A percentile compares a stretch with the other conserved stretches of the same genome.
phyloP scores from a whole-genome alignment of 2,888 invertebrate genomes.

The Prosapia bicincta region DNA sequence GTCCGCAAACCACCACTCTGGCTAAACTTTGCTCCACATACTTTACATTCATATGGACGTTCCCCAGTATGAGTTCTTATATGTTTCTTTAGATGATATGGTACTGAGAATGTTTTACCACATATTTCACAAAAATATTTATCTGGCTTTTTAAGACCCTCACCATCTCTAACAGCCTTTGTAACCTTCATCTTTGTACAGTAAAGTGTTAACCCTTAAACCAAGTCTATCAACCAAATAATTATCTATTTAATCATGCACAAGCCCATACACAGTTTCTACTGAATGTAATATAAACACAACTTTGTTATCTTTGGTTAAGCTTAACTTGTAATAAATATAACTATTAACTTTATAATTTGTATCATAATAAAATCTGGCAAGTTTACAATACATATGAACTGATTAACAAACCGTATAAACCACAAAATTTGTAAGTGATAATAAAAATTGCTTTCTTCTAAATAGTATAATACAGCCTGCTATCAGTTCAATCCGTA shows the following conservation, averaged over 20 bases:
- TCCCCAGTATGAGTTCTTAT: conserved; percentile 62
- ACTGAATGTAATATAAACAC: not conserved
- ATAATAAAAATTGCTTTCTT: too few relatives aligned
- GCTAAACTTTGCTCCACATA: conserved; percentile 61
- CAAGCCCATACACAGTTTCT: not conserved
- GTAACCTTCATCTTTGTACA: not conserved
- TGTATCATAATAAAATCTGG: not conserved
- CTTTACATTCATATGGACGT: conserved; percentile 58
- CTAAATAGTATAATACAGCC: not conserved
- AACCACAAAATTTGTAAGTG: too few relatives aligned
- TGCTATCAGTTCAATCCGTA: not conserved
- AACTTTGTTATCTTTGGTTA: not conserved
- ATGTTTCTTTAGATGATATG: conserved; percentile 65
- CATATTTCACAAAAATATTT: conserved; percentile 58
- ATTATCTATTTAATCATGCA: not conserved
- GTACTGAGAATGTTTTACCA: conserved; percentile 59
- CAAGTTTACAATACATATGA: not conserved
- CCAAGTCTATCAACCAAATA: not conserved
- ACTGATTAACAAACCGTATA: not conserved
- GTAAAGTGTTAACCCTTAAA: not conserved
- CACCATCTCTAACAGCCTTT: conserved; percentile 12
- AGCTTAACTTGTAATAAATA: not conserved
- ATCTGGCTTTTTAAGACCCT: conserved; percentile 6
- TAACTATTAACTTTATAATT: not conserved
- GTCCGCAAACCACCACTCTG: conserved; percentile 62